phyloP scores from a whole-genome alignment of 2,888 invertebrate species.

The Geotrupes spiniger region DNA sequence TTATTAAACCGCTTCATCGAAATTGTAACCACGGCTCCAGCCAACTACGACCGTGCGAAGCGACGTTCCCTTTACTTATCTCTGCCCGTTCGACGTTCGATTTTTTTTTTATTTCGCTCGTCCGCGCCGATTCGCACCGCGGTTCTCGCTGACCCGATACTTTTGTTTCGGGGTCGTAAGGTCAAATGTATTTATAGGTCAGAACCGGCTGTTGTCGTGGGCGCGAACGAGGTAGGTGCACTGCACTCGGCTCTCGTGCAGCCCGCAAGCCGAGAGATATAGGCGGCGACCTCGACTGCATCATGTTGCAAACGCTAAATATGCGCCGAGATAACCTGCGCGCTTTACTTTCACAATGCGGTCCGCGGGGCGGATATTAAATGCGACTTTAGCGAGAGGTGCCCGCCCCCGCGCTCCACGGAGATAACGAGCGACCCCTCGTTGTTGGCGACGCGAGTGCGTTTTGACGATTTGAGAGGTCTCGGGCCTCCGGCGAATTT shows the following conservation, averaged over 20 bases:
- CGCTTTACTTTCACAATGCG: slow-evolving; percentile 13
- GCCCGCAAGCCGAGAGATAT: slow-evolving; percentile 6
- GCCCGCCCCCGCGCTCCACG: no score
- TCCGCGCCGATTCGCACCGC: no score
- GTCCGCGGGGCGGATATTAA: background rate
- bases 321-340: background rate
- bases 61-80: no score
- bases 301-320: slow-evolving; percentile 9
- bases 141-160: slow-evolving; percentile 6
- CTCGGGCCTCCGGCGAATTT: no score
- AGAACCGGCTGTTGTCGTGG: slow-evolving; percentile 6
- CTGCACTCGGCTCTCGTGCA: slow-evolving; percentile 9
- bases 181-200: slow-evolving; percentile 13
- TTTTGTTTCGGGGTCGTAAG: slow-evolving; percentile 8
- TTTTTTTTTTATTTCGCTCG: no score
- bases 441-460: no score
- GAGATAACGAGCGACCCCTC: no score
- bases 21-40: no score
- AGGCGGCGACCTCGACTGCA: slow-evolving; percentile 10
- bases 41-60: no score
- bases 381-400: background rate
- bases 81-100: no score
- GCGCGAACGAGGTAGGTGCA: slow-evolving; percentile 8
- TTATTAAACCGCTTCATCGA: no score
- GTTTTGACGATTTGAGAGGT: no score